Evolutionary conservation across 2,888 invertebrate species (phyloP), one percentile per base, ranked within the genome.

Genomic region (Alentia gelatinosa): DNA sequence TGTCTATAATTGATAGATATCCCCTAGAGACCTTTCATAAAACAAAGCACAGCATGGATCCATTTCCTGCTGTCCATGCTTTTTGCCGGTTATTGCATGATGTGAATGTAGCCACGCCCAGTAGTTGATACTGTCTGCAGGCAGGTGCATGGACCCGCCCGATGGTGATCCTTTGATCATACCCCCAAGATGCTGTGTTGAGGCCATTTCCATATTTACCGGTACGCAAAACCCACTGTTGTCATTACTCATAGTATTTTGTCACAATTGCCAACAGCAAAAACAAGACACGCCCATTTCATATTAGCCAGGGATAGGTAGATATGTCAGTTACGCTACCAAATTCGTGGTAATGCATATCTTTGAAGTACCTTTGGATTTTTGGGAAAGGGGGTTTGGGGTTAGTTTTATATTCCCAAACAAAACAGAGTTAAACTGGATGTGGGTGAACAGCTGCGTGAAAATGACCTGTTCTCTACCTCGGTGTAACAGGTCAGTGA

Each of bases 401-500:
- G n/a, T n/a, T n/a, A n/a, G n/a, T n/a, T n/a, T n/a, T n/a, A 12
- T 47, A 47, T 9, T 47, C 26, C 26, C 79, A 79, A 39, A 79
- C 35, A 79, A 79, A 37, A 9, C 1, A 37, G 74, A 33, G 33
- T 5, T 74, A 33, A 26, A 86, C 7, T 86, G 86, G 86, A 19
- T 19, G 26, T 26, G 83, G 39, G 83, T 83, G 83, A 84, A 86
- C 86, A 86, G 86, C 86, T 86, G 86, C 86, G 35, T 42, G 86
- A 30, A 47, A 86, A 50, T 86, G 86, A 86, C 86, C 86, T 86
- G 50, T 42, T 86, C 86, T 39, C 86, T 47, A 33, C 47, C 86
- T 47, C 86, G 47, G 30, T 86, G 86, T 86, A 86, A 86, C 86
- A 86, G 86, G 86, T 86, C 86, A 86, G 23, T 26, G 47, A 86